phyloP scores from a whole-genome alignment of 2,888 invertebrate genomes.

The Drosophila mettleri region DNA sequence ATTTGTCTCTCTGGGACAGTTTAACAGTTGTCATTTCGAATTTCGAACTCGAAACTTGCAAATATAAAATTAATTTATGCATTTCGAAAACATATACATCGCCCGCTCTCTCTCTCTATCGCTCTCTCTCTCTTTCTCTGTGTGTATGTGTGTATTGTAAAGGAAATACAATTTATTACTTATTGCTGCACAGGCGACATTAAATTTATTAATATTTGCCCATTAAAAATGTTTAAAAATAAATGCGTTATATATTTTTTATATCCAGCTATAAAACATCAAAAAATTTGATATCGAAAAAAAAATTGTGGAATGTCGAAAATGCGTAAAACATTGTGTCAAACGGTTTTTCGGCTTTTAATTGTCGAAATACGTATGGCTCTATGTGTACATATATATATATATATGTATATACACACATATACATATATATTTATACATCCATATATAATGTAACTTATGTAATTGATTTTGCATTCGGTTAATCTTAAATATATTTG shows the following conservation, averaged over 20 bases:
- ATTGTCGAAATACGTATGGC: constrained; percentile 30
- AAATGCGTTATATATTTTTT: constrained; percentile 49
- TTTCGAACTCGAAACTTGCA: constrained; percentile 75
- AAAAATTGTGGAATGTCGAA: constrained; percentile 58
- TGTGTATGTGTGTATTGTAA: constrained; percentile 28
- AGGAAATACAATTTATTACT: constrained; percentile 75
- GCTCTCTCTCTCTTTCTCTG: background rate
- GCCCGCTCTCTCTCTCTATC: background rate
- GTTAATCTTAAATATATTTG: constrained; percentile 40
- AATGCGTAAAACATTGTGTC: constrained; percentile 65
- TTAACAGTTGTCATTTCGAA: constrained; percentile 76
- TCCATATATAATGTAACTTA: no score
- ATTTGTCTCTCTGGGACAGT: constrained; percentile 42
- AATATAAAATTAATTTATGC: constrained; percentile 46
- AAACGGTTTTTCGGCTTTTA: constrained; percentile 42
- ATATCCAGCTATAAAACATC: constrained; percentile 51
- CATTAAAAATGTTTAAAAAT: constrained; percentile 72
- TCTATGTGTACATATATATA: background rate
- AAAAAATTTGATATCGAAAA: constrained; percentile 29
- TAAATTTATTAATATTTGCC: constrained; percentile 74
- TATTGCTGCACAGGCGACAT: constrained; percentile 64
- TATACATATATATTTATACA: constrained; percentile 17
- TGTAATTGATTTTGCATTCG: constrained; percentile 54
- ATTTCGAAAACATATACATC: constrained; percentile 26
- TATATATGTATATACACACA: background rate